Evolutionary conservation across 1,140 invertebrate genomes (phyloP), one percentile per base, ranked within the genome.

Genomic region (Propsilocerus akamusi): DNA sequence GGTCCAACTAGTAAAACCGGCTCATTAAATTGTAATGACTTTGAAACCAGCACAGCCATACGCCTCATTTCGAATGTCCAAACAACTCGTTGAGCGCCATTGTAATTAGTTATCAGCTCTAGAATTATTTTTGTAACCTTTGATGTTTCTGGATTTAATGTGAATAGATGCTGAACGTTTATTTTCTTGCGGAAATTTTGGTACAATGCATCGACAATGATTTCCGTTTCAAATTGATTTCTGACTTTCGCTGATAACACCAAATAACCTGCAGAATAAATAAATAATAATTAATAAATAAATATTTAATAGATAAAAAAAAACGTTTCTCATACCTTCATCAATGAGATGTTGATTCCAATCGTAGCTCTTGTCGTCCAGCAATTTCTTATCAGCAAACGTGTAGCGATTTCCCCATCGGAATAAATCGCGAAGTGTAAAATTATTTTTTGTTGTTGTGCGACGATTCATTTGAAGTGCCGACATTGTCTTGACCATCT

Each of bases 261-360:
- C 46, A 99, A 73, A 61, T 91, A 99, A 0, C 94, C n/a, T n/a
- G n/a, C n/a, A n/a, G n/a, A n/a, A n/a, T n/a, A n/a, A n/a, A n/a
- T n/a, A n/a, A n/a, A n/a, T n/a, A n/a, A n/a, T n/a, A n/a, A n/a
- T n/a, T n/a, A n/a, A n/a, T n/a, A n/a, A n/a, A n/a, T n/a, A n/a
- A n/a, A n/a, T n/a, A n/a, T n/a, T n/a, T n/a, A n/a, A n/a, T n/a
- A n/a, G n/a, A n/a, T n/a, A n/a, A n/a, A n/a, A n/a, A n/a, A n/a
- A n/a, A n/a, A n/a, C n/a, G n/a, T n/a, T n/a, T n/a, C n/a, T n/a
- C n/a, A n/a, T n/a, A n/a, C n/a, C 97, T 72, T 99, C 94, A 64
- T 99, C 93, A 1, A 91, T 90, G 25, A 99, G 72, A 70, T 96
- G 89, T 66, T 97, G 93, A 62, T 93, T 85, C 94, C 94, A 99